Evolutionary conservation across 2,888 invertebrate genomes (phyloP).

Genomic region (Hypolimnas misippus): DNA sequence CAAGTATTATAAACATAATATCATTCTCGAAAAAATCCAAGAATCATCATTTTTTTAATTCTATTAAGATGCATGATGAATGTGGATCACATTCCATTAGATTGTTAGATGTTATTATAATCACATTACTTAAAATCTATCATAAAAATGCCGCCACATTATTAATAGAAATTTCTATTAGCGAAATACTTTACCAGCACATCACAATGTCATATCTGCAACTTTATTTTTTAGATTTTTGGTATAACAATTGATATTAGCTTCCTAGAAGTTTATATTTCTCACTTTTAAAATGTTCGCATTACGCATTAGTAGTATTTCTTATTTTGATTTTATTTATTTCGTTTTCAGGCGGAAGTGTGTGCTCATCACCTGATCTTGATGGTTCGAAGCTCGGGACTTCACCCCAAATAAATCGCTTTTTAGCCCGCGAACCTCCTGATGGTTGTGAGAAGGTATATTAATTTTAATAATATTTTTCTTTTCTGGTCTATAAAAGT

Average conservation of each 20-base stretch:
- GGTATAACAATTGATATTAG: not conserved
- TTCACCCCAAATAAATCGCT: slow-evolving; percentile 93
- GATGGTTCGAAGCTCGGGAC: slow-evolving; percentile 89
- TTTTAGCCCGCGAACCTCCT: slow-evolving; percentile 93
- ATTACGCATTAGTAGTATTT: not conserved
- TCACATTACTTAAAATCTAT: not conserved
- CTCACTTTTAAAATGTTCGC: not conserved
- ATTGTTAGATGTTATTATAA: no score
- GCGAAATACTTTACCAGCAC: slow-evolving; percentile 1
- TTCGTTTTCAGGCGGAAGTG: slow-evolving; percentile 86
- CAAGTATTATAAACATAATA: no score
- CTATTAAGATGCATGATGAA: no score
- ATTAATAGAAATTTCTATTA: not conserved
- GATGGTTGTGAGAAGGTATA: slow-evolving; percentile 95
- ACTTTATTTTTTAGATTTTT: slow-evolving; percentile 10
- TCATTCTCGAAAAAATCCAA: no score
- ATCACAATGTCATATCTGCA: slow-evolving; percentile 1
- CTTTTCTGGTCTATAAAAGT: no score
- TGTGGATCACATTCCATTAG: no score
- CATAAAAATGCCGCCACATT: not conserved
- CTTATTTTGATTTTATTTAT: not conserved
- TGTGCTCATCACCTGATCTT: slow-evolving; percentile 90
- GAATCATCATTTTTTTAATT: no score
- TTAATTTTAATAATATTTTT: slow-evolving; percentile 9
- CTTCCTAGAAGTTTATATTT: not conserved